Percentiles rank a stretch among this genome's conserved stretches.
Evolutionary conservation across 2,113 vertebrate genomes (phyloP).

Genomic region (Heptranchias perlo): DNA sequence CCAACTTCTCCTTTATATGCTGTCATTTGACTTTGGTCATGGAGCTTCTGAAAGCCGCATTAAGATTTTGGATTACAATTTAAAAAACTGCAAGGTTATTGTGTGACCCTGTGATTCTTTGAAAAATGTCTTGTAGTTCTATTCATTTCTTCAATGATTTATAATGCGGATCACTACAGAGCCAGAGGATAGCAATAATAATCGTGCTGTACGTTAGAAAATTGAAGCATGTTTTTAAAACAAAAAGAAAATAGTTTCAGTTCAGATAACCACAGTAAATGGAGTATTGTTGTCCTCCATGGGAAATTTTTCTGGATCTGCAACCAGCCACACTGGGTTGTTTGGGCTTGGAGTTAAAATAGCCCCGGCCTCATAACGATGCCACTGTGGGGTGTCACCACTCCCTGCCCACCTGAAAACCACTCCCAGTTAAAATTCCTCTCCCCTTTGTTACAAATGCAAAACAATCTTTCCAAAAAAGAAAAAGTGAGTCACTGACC

Average conservation of each 20-base stretch:
- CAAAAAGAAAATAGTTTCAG: neutral
- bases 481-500: neutral
- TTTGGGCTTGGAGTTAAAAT: neutral
- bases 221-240: neutral
- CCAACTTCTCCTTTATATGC: neutral
- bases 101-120: neutral
- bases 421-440: neutral
- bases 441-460: neutral
- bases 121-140: neutral
- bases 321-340: neutral
- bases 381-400: neutral
- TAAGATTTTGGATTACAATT: neutral
- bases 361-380: neutral
- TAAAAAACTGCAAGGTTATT: no score
- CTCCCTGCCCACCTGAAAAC: neutral
- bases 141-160: neutral
- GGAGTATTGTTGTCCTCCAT: neutral
- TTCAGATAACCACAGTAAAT: neutral
- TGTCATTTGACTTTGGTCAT: neutral
- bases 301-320: neutral
- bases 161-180: neutral
- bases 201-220: neutral
- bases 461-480: neutral
- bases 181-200: neutral
- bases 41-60: neutral